Base-by-base conservation (phyloP, 2,113 vertebrate species). In the Ctenomys sociabilis region DNA sequence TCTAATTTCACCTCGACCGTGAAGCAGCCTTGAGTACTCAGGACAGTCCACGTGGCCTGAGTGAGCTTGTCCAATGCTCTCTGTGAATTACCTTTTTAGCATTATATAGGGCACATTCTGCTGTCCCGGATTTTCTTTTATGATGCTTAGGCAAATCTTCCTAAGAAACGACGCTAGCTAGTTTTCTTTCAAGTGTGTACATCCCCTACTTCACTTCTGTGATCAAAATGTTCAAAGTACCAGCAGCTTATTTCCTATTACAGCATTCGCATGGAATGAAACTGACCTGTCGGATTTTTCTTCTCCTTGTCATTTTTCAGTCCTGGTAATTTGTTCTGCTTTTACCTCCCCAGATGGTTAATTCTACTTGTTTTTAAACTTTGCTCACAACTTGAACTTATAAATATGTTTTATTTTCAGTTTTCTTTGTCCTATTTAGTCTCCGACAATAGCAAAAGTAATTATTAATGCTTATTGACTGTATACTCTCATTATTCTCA, bases 301-400 rank as follows among this genome's bases (percentile, higher is more conserved):
- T 3, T 35, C 2, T 84, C 40, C 28, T 82, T 64, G 21, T 49
- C 19, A 35, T 73, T 61, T 77, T 81, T 32, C 59, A 54, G 57
- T 70, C 35, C 35, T 85, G 24, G 17, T 37, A 82, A 66, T 95
- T 82, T 59, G 10, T 77, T 12, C 7, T 75, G 45, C 8, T 45
- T 88, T 61, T 77, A 37, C 77, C 70, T 82, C 16, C 70, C 52
- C 1, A 26, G 3, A 85, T 72, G 9, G 17, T 28, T 88, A 49
- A 22, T 94, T 95, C 21, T 84, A 57, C 26, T 93, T 82, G 82
- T 85, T 95, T 90, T 52, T 93, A 90, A 86, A 94, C 77, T 90
- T 64, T 7, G 75, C 21, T 88, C 88, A 77, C n/a, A 95, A 90
- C 37, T 73, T 92, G 12, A 96, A 90, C 63, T 88, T 77, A 73